Conservation (phyloP, 2,888 invertebrate species). For the Lepas anatifera region DNA sequence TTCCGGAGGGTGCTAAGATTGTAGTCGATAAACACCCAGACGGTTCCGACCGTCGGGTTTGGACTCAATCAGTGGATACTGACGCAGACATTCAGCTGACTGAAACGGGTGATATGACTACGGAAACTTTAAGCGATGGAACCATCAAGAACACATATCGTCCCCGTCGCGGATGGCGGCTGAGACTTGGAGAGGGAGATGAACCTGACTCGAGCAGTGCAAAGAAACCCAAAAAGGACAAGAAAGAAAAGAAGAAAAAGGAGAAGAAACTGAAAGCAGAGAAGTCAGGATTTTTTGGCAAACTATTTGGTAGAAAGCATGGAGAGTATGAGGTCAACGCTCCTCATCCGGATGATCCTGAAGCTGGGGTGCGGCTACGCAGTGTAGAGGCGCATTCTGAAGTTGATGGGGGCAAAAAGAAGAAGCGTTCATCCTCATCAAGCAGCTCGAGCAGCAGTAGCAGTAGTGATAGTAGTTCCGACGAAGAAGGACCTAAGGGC, state of each 20-base stretch:
- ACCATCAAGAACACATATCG: constrained; percentile 9
- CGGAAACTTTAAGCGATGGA: background rate
- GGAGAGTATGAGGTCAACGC: background rate
- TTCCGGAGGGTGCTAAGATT: background rate
- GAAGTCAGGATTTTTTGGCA: background rate
- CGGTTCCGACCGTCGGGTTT: background rate
- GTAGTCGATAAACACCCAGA: background rate
- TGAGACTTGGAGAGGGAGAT: background rate
- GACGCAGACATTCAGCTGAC: constrained; percentile 4
- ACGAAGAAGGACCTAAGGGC: background rate
- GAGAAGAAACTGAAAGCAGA: background rate
- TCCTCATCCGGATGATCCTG: background rate
- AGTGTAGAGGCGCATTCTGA: background rate
- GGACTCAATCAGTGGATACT: background rate
- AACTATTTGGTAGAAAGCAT: background rate
- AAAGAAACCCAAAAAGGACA: background rate
- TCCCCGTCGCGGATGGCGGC: constrained; percentile 6
- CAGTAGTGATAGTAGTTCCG: background rate
- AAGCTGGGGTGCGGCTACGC: background rate
- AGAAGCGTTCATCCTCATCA: background rate
- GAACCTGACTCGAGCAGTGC: background rate
- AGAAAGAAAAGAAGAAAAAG: background rate
- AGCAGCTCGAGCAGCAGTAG: background rate
- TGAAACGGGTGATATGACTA: background rate
- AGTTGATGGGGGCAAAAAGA: background rate